Percentiles rank a stretch among this genome's conserved stretches.
phyloP scores from a whole-genome alignment of 2,797 vertebrate genomes.

The Coreius guichenoti region DNA sequence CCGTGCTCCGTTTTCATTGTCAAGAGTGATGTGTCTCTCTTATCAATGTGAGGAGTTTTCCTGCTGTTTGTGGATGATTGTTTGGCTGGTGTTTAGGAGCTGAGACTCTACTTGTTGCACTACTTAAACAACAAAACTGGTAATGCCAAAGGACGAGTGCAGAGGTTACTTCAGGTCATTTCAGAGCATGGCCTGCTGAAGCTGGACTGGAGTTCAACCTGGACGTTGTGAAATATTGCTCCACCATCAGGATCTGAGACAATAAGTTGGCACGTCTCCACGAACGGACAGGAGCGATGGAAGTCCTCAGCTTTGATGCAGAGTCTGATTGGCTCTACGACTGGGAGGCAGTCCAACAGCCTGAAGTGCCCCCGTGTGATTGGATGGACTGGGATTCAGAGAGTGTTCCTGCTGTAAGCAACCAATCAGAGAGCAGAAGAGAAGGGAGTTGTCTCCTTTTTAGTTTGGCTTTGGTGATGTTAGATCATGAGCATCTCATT shows the following conservation, averaged over 20 bases:
- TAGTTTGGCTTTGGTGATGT: not conserved
- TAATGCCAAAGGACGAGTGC: not conserved
- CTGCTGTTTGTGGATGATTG: constrained; percentile 1
- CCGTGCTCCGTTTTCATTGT: not conserved
- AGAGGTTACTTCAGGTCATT: constrained; percentile 52
- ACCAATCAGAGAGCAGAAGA: constrained; percentile 11
- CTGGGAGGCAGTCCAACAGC: constrained; percentile 82
- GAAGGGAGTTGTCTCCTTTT: constrained; percentile 7
- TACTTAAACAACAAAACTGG: not conserved
- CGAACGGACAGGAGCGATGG: constrained; percentile 70
- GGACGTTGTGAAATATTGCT: not conserved
- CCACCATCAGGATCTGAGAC: not conserved
- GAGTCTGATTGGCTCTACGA: constrained; percentile 61
- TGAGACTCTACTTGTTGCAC: not conserved
- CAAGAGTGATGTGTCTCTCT: not conserved
- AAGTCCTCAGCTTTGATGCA: constrained; percentile 71
- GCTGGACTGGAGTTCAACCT: not conserved
- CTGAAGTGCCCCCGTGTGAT: constrained; percentile 73
- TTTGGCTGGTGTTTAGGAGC: not conserved
- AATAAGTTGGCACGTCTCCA: not conserved
- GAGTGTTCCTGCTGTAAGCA: constrained; percentile 94
- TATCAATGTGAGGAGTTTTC: not conserved
- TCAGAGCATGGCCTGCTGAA: constrained; percentile 3
- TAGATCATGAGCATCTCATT: not conserved
- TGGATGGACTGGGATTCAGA: constrained; percentile 79